A percentile compares a stretch with the other conserved stretches of the same genome.
These are phyloP conservation scores for Spheniscus mendiculus DNA, from an alignment of 2,113 vertebrate genomes.

Conservation along the genomic window DNA sequence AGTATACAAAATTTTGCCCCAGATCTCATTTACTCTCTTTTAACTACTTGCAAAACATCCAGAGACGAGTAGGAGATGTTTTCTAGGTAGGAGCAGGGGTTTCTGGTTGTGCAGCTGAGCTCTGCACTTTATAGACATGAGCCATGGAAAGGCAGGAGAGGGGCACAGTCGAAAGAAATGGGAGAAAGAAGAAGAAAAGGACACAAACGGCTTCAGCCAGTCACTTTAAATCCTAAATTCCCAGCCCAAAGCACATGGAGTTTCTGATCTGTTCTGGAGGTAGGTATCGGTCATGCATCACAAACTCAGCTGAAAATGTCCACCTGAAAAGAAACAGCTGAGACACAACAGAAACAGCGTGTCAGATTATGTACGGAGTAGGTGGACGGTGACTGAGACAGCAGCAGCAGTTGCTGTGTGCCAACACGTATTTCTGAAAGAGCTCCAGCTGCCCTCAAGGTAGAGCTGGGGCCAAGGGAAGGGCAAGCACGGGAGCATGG, in stretches of 20 bases:
- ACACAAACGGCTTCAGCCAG: neutral
- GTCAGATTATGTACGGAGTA: neutral
- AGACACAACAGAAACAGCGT: neutral
- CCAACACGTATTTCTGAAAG: neutral
- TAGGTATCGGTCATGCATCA: neutral
- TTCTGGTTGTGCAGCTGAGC: neutral
- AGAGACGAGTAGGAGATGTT: neutral
- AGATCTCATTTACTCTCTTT: neutral
- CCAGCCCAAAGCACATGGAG: neutral
- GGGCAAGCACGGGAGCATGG: neutral
- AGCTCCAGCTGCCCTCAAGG: neutral
- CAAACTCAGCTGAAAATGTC: neutral
- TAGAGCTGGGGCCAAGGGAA: neutral
- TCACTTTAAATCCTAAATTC: neutral
- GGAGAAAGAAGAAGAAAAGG: neutral
- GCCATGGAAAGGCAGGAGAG: neutral
- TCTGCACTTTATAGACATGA: neutral
- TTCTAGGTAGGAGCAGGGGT: neutral
- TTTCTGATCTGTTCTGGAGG: neutral
- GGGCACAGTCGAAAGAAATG: fast-evolving
- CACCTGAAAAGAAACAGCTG: neutral
- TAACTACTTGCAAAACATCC: neutral
- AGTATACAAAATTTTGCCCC: neutral
- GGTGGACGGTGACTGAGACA: neutral
- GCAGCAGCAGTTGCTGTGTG: neutral